A percentile compares a stretch with the other conserved stretches of the same genome.
Conservation (phyloP, 1,140 invertebrate species). For the Brachionus plicatilis region DNA sequence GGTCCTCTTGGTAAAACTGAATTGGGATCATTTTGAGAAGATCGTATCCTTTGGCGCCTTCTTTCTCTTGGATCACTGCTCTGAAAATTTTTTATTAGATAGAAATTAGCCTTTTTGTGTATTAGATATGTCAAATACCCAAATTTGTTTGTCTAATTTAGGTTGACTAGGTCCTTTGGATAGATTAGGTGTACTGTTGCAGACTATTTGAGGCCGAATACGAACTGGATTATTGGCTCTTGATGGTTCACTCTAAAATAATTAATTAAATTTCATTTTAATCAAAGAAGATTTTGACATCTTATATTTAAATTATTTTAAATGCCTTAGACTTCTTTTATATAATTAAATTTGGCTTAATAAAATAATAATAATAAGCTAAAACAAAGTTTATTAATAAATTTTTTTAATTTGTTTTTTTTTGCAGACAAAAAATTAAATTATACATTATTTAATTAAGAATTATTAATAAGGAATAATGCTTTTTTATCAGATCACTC, state of each 20-base stretch:
- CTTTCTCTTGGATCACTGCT: constrained; percentile 1
- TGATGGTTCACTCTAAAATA: neutral
- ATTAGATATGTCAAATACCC: neutral
- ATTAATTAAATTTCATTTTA: neutral
- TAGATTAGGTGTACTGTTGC: neutral
- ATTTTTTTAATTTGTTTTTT: too few species aligned
- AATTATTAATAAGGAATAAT: too few species aligned
- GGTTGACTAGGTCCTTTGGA: neutral
- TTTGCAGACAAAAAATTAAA: too few species aligned
- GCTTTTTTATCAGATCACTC: too few species aligned
- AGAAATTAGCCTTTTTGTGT: neutral
- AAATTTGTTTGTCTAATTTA: neutral
- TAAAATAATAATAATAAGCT: too few species aligned
- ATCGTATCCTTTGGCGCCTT: neutral
- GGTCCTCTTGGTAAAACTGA: neutral
- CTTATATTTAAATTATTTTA: too few species aligned
- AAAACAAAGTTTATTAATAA: too few species aligned
- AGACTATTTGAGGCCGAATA: constrained; percentile 5
- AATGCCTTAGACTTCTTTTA: too few species aligned
- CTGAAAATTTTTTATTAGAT: neutral
- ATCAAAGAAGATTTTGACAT: too few species aligned
- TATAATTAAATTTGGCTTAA: too few species aligned
- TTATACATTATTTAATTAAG: too few species aligned
- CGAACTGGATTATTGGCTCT: neutral
- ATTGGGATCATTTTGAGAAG: neutral